Base-by-base conservation (phyloP, 2,888 invertebrate species). In the Gastracanthus pulcherrimus region DNA sequence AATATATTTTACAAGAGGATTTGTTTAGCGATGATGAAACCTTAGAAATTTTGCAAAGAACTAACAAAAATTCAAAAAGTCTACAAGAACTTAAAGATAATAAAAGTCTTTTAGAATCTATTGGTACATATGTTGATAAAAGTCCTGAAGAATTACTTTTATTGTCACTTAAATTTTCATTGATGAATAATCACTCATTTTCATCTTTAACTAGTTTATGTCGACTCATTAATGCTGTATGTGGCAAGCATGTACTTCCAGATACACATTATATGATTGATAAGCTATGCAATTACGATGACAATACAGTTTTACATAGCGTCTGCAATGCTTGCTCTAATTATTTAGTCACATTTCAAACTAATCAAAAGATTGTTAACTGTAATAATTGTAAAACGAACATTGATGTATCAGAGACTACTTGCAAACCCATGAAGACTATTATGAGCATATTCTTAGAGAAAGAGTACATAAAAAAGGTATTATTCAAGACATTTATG, bases 141-240 rank as follows among this genome's bases (percentile, higher is more conserved):
- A 48, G 51, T 36, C 29, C 31, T n/a, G 71, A 31, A 5, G 71
- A 71, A 51, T n/a, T 71, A 71, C 45, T 71, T 48, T 31, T 71
- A 48, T 41, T 51, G 31, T 41, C 51, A 31, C 13, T 71, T 13
- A 71, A 71, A 23, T 51, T 51, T 31, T 45, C 71, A 48, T 51
- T 71, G 13, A 51, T 51, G 1, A 45, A 71, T 71, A 51, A 26
- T 29, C 51, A 48, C 23, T 51, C 71, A 29, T 55, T 71, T 48
- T 31, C 71, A 71, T 23, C 34, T 26, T 16, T 71, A 16, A 51
- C 71, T 29, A 51, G 51, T 55, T 34, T 71, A 34, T 71, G 45
- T 51, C 45, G 26, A 26, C 31, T 71, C 6, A 71, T 71, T n/a
- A 71, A 71, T 26, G 36, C 48, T 34, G 51, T 71, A n/a, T 71